phyloP scores from a whole-genome alignment of 2,888 invertebrate species.

The Villa cingulata region DNA sequence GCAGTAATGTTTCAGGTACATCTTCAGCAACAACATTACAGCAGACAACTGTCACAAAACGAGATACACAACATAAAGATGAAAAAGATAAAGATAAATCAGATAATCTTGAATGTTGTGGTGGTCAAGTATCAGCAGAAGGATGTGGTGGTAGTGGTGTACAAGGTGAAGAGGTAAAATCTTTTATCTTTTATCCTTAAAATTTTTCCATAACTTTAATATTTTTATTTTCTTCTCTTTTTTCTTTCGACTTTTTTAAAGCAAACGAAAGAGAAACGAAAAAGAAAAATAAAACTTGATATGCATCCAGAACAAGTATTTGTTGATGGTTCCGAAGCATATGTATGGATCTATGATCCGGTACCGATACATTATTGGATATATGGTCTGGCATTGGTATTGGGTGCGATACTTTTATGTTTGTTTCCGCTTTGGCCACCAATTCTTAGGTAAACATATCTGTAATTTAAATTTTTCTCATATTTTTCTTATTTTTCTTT shows the following conservation, averaged over 20 bases:
- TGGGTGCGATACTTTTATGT: constrained; percentile 90
- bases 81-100: constrained; percentile 24
- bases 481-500: background rate
- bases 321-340: constrained; percentile 86
- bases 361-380: constrained; percentile 91
- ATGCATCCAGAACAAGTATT: constrained; percentile 94
- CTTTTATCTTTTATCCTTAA: background rate
- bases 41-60: background rate
- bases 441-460: constrained; percentile 69
- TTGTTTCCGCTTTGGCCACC: constrained; percentile 99
- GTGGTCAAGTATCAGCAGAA: background rate
- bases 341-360: constrained; percentile 97
- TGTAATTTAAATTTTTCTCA: background rate
- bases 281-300: constrained; percentile 86
- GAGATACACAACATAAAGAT: constrained; percentile 10
- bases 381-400: constrained; percentile 74
- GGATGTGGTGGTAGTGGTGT: constrained; percentile 33
- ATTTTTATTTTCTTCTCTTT: background rate
- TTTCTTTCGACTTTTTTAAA: background rate
- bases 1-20: background rate
- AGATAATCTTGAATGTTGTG: too few relatives aligned
- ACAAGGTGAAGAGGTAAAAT: constrained; percentile 23
- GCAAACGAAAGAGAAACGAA: constrained; percentile 48
- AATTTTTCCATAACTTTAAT: background rate
- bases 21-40: background rate